Base-by-base conservation (phyloP, 2,888 invertebrate species). In the Lasiommata megera region DNA sequence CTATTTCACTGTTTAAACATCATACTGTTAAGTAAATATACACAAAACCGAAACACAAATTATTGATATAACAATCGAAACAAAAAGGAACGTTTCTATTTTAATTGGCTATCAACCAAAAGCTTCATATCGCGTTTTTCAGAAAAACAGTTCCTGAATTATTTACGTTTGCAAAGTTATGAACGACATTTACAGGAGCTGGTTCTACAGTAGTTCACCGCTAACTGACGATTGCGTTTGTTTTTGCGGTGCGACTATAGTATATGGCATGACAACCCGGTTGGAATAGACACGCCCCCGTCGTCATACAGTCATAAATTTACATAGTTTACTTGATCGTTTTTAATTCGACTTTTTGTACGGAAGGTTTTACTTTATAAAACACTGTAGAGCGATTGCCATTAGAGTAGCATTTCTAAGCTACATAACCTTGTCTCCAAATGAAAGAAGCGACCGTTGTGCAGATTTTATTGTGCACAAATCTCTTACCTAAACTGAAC, bases 1-100 rank as follows among this genome's bases (percentile, higher is more conserved):
- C 23, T 53, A 58, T 56, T 61, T 57, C 54, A 54, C 43, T 43
- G 56, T 60, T 56, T 60, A 57, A 59, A 37, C 41, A 60, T 41
- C 48, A 7, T 46, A 5, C 16, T 31, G 6, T n/a, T 6, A 43
- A 28, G 3, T 12, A 43, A 31, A 31, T 31, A 29, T 46, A 31
- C 3, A 46, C 1, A 16, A 29, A 9, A 1, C 11, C 9, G 43
- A 31, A 46, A 46, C 5, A 31, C 29, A 29, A 5, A 31, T 11
- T 3, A 9, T 31, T 31, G 7, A 31, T 11, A 11, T 34, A 9
- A 23, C 23, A 2, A 23, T 23, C 23, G 23, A 23, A 23, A 23
- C 23, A 3, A 5, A 23, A 23, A 2, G 23, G 3, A 5, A 23
- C 23, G 23, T 5, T 23, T 23, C 23, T 23, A 23, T 23, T 2